Conservation (phyloP, 2,888 invertebrate genomes). For the Helobdella robusta region DNA sequence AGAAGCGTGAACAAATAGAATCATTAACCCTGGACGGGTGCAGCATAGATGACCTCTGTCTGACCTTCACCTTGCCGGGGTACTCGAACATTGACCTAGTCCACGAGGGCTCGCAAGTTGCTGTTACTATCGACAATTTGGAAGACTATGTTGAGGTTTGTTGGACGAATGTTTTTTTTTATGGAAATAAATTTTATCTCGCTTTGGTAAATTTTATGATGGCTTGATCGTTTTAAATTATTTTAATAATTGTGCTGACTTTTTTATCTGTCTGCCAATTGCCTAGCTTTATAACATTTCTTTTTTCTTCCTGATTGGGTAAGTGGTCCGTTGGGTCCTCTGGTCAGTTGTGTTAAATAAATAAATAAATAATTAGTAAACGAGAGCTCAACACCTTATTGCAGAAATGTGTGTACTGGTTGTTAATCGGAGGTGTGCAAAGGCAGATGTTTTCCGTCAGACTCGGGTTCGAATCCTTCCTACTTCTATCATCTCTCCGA, state of each 20-base stretch:
- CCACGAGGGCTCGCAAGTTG: constrained; percentile 79
- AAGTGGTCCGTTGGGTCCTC: no score
- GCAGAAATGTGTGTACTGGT: constrained; percentile 84
- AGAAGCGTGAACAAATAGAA: constrained; percentile 44
- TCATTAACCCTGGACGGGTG: constrained; percentile 75
- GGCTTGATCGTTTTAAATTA: neutral
- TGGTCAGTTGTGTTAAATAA: neutral
- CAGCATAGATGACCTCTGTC: constrained; percentile 74
- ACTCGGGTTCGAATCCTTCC: constrained; percentile 94
- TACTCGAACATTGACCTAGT: constrained; percentile 71
- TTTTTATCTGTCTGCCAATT: neutral
- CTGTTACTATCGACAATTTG: constrained; percentile 84
- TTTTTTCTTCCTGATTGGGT: no score
- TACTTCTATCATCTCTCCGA: constrained; percentile 70
- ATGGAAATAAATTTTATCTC: neutral
- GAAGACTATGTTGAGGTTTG: constrained; percentile 75
- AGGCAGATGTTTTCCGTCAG: constrained; percentile 92
- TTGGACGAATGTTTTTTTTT: constrained; percentile 1
- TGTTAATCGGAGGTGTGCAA: constrained; percentile 81
- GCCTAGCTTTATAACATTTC: no score
- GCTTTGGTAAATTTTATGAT: neutral
- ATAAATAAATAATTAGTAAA: no score
- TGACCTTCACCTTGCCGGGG: constrained; percentile 81
- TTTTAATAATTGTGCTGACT: neutral
- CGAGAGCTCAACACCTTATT: neutral